Evolutionary conservation across 2,888 invertebrate genomes (phyloP).

Genomic region (Thyatira batis): DNA sequence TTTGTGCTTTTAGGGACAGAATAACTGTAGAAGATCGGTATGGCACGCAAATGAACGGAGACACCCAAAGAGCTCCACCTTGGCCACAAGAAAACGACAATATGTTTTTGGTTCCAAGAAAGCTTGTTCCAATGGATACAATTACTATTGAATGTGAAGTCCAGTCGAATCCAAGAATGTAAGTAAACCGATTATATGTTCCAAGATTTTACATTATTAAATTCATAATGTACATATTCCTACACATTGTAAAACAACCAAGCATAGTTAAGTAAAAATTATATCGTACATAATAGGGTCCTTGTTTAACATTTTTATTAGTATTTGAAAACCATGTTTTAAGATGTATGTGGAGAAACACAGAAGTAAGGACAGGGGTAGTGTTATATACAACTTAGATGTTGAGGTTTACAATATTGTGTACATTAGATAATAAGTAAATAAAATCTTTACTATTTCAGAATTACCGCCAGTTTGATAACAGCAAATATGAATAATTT

Average conservation of each 20-base stretch:
- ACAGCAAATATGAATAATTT: conserved; percentile 30
- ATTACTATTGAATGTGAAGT: conserved; percentile 40
- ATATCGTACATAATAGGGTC: too few relatives aligned
- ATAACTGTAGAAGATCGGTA: conserved; percentile 43
- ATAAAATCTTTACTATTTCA: conserved; percentile 28
- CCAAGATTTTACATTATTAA: too few relatives aligned
- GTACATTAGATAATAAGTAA: too few relatives aligned
- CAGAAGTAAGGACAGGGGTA: too few relatives aligned
- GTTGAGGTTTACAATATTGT: too few relatives aligned
- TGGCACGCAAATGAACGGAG: conserved; percentile 45
- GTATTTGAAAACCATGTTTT: background rate
- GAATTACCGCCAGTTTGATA: conserved; percentile 44
- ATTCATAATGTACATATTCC: too few relatives aligned
- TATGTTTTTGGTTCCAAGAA: conserved; percentile 57
- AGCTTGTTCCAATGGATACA: conserved; percentile 36
- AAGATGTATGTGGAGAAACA: background rate
- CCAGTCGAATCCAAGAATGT: conserved; percentile 36
- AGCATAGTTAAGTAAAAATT: too few relatives aligned
- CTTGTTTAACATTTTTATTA: background rate
- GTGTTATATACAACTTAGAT: too few relatives aligned
- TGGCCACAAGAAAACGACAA: conserved; percentile 51
- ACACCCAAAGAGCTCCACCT: conserved; percentile 40
- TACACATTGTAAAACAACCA: too few relatives aligned
- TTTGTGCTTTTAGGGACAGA: conserved; percentile 33
- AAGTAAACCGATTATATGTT: conserved; percentile 15